Conservation (phyloP, 1,140 invertebrate species). For the Apis florea region DNA sequence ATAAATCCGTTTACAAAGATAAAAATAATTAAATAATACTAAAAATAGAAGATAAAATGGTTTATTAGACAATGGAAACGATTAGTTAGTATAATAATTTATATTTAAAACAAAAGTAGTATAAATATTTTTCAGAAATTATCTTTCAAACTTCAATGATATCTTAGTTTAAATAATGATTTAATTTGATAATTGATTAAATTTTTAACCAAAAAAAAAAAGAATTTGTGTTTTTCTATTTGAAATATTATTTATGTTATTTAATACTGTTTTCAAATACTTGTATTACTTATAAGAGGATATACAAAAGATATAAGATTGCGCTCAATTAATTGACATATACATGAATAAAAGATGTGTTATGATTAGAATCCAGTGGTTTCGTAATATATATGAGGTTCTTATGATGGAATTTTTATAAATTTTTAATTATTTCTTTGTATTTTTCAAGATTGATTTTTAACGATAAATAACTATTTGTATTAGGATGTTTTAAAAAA, state of each 20-base stretch:
- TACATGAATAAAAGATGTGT: neutral
- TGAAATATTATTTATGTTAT: neutral
- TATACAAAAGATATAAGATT: neutral
- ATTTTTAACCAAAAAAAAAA: neutral
- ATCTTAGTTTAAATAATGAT: neutral
- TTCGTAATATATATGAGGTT: neutral
- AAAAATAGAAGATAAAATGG: neutral
- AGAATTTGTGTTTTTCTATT: no score
- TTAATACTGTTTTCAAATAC: neutral
- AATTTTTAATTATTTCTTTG: neutral
- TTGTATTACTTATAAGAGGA: no score
- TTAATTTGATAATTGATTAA: neutral
- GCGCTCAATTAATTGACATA: neutral
- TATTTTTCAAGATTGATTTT: neutral
- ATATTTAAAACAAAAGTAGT: neutral
- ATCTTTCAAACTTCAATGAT: neutral
- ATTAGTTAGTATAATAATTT: neutral
- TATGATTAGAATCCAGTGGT: neutral
- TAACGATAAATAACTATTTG: neutral
- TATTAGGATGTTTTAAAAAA: neutral
- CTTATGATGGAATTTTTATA: conserved; percentile 21
- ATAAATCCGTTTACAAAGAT: neutral
- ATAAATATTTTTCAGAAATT: neutral
- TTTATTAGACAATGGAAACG: neutral
- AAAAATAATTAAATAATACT: conserved; percentile 2